Percentiles rank a stretch among this genome's conserved stretches.
phyloP scores from a whole-genome alignment of 53 echinoderm and acorn worm species.

The Echinometra lucunter region DNA sequence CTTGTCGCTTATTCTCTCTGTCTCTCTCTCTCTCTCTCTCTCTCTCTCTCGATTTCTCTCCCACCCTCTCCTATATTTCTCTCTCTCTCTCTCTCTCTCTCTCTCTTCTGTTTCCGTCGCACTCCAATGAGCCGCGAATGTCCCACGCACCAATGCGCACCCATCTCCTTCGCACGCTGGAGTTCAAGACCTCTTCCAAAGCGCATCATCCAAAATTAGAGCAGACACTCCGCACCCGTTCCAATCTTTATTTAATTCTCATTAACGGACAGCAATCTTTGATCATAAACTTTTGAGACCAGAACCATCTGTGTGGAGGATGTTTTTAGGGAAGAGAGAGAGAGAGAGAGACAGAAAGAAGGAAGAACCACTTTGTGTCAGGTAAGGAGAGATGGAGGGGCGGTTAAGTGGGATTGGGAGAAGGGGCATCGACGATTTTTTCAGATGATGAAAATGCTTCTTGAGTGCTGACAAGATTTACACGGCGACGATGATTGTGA shows the following conservation, averaged over 20 bases:
- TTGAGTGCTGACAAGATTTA: constrained; percentile 43
- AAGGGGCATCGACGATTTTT: background rate
- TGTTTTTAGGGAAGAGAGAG: background rate
- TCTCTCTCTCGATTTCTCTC: background rate
- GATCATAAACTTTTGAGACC: constrained; percentile 63
- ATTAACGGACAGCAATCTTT: constrained; percentile 37
- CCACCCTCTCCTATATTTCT: background rate
- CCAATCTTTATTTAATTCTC: constrained; percentile 60
- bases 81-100: background rate
- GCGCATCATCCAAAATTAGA: constrained; percentile 35
- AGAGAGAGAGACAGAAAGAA: background rate
- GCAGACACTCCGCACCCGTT: constrained; percentile 10
- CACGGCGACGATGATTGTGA: background rate
- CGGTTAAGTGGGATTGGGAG: no score
- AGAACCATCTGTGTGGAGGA: constrained; percentile 60
- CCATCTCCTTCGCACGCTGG: background rate
- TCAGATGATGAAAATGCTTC: background rate
- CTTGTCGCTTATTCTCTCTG: background rate
- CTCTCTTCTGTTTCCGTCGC: background rate
- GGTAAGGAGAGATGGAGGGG: background rate
- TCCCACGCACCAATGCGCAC: background rate
- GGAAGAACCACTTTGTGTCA: background rate
- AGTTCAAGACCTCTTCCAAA: constrained; percentile 47
- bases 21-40: background rate
- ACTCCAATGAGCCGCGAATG: constrained; percentile 12